Evolutionary conservation across 2,797 vertebrate genomes (phyloP), one percentile per base, ranked within the genome.

Genomic region (Mareca strepera): DNA sequence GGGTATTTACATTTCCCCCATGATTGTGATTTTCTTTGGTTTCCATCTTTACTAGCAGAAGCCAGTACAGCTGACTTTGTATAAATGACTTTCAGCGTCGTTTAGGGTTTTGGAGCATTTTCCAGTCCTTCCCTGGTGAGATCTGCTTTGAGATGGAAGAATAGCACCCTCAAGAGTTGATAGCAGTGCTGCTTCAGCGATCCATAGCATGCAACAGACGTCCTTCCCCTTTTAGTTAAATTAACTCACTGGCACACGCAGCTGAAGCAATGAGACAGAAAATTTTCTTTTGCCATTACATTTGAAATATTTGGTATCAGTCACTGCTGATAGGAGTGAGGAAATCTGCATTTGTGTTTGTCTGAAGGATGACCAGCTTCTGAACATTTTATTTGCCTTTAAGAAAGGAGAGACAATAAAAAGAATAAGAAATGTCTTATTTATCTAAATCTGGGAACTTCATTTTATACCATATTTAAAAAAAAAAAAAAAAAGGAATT

Each of bases 111-210:
- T 11, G 5, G 53, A 68, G 69, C 67, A 5, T 56, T 67, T 17
- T 6, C 26, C 55, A 0, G 0, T 55, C 53, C 64, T 76, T 26
- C 29, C 37, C 31, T 23, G 41, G 62, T 1, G 6, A 79, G 43
- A 20, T 81, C 75, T 80, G 81, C 37, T 76, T 46, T 82, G 91
- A 83, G 81, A 81, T 95, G 96, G 96, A 96, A 95, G 91, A 97
- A 96, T 25, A 96, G 96, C 96, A 96, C 96, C 96, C 96, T 97
- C 96, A 96, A 96, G 96, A 97, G 96, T 96, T 94, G 92, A 94
- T 82, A 90, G 73, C 53, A 35, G 77, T 0, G 15, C 84, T 89
- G 77, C 75, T 92, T 74, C 59, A 18, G 85, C 66, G 88, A 77
- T 60, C 80, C 58, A 3, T 4, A 25, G 50, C 8, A 12, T 18